phyloP scores from a whole-genome alignment of 2,888 invertebrate species.

The Mactromeris polynyma region DNA sequence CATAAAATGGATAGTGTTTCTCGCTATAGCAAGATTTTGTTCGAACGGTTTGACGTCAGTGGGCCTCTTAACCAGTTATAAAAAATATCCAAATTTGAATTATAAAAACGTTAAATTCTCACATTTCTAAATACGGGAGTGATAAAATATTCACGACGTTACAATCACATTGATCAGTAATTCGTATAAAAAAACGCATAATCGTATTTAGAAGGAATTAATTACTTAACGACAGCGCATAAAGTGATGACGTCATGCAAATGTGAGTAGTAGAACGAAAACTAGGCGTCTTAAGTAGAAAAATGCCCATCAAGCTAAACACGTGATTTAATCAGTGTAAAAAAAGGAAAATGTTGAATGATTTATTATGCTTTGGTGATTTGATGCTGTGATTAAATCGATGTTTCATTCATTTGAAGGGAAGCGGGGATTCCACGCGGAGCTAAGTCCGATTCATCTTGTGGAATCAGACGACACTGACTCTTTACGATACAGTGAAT shows the following conservation, averaged over 20 bases:
- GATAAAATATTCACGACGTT: not conserved
- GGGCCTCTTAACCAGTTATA: not conserved
- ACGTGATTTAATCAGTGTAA: constrained; percentile 1
- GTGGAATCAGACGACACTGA: not conserved
- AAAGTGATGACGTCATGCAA: not conserved
- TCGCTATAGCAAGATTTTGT: no score
- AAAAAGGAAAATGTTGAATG: not conserved
- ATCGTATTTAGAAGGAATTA: not conserved
- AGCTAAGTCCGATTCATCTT: not conserved
- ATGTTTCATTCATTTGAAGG: not conserved
- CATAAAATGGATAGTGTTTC: not conserved
- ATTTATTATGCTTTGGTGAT: not conserved
- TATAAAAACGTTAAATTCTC: not conserved
- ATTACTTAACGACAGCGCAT: not conserved
- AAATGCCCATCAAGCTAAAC: not conserved
- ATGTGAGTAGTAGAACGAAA: not conserved
- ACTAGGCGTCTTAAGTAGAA: not conserved
- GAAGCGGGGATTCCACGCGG: not conserved
- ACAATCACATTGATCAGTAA: not conserved
- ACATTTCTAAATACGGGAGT: not conserved
- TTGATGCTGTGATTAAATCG: constrained; percentile 3
- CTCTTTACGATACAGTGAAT: not conserved
- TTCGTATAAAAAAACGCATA: not conserved
- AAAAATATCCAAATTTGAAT: not conserved
- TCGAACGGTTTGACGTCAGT: no score